These are phyloP conservation scores for Pteria penguin DNA, from an alignment of 2,888 invertebrate species.

Conservation along the genomic window DNA sequence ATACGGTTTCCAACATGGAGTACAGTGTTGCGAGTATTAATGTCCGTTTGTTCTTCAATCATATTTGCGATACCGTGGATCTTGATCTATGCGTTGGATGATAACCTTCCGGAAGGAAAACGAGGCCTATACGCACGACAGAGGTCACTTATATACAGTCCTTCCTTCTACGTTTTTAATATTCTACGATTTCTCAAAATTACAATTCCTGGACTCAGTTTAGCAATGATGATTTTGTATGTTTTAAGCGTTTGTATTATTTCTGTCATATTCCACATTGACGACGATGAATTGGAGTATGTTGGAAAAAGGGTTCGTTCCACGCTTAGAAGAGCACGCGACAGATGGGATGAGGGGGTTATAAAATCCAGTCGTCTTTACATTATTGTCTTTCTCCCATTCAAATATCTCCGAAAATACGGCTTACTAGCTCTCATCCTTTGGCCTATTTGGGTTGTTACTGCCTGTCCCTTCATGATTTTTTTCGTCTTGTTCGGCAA, in stretches of 20 bases:
- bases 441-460: constrained; percentile 10
- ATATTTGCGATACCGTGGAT: constrained; percentile 19
- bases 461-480: constrained; percentile 3
- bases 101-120: constrained; percentile 1
- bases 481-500: constrained; percentile 7
- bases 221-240: constrained; percentile 4
- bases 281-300: neutral
- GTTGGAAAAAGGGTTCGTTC: neutral
- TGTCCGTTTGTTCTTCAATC: neutral
- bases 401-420: constrained; percentile 15
- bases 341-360: constrained; percentile 18
- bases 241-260: neutral
- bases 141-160: constrained; percentile 4
- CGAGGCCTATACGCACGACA: constrained; percentile 8
- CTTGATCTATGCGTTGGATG: constrained; percentile 2
- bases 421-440: constrained; percentile 8
- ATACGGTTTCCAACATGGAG: neutral
- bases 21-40: neutral
- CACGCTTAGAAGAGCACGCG: constrained; percentile 1
- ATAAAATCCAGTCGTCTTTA: neutral
- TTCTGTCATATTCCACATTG: neutral
- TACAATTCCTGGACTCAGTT: constrained; percentile 1
- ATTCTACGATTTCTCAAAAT: constrained; percentile 10
- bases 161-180: constrained; percentile 11
- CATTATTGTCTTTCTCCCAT: constrained; percentile 6